phyloP scores from a whole-genome alignment of 2,797 vertebrate species.

The Podarcis lilfordi region DNA sequence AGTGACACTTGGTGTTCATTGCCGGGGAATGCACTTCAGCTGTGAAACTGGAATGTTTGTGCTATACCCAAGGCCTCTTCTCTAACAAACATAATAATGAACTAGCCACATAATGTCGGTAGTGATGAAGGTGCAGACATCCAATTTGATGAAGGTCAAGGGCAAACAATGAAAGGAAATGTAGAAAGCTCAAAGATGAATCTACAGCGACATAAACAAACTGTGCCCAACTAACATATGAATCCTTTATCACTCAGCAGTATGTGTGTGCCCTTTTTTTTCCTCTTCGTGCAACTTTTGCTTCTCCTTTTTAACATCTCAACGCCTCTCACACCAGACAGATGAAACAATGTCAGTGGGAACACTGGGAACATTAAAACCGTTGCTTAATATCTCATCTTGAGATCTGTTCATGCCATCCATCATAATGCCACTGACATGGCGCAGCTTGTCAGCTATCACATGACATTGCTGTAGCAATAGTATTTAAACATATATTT shows the following conservation, averaged over 20 bases:
- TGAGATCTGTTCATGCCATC: background rate
- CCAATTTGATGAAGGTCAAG: constrained; percentile 42
- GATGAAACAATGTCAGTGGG: background rate
- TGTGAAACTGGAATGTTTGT: constrained; percentile 5
- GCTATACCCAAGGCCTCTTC: constrained; percentile 58
- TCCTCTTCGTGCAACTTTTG: background rate
- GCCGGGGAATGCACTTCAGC: constrained; percentile 80
- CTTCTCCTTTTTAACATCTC: background rate
- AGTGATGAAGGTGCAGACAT: constrained; percentile 17
- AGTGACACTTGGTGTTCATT: constrained; percentile 86
- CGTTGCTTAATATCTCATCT: background rate
- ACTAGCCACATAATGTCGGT: constrained; percentile 29
- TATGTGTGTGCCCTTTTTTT: background rate
- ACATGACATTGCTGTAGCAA: background rate
- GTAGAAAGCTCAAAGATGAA: constrained; percentile 1
- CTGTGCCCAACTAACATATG: background rate
- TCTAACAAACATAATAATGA: constrained; percentile 42
- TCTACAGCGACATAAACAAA: constrained; percentile 14
- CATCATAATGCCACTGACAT: background rate
- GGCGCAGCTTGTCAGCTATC: background rate
- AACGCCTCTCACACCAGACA: background rate
- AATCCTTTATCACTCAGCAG: constrained; percentile 47
- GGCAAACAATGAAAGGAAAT: background rate
- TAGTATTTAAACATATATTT: too few relatives aligned
- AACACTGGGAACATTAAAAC: background rate